Evolutionary conservation across 2,113 vertebrate genomes (phyloP).

Genomic region (Cinclus cinclus): DNA sequence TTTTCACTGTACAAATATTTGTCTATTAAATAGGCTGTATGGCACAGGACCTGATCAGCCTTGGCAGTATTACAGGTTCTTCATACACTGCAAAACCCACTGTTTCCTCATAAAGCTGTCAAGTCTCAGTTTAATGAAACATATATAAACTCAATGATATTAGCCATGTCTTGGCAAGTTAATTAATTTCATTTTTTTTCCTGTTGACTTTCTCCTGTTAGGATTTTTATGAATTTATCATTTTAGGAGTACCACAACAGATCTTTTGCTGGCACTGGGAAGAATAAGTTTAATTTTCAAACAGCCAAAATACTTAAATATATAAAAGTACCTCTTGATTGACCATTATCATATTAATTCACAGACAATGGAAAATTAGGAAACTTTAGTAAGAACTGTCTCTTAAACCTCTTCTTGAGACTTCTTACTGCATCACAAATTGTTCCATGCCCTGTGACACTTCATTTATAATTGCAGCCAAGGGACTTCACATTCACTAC

Average conservation of each 20-base stretch:
- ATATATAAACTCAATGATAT: constrained; percentile 78
- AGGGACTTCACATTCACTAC: neutral
- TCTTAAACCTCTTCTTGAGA: neutral
- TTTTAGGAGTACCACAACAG: constrained; percentile 52
- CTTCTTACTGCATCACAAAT: neutral
- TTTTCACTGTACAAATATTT: constrained; percentile 84
- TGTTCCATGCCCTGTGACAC: neutral
- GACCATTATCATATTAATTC: constrained; percentile 9
- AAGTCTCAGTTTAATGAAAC: constrained; percentile 79
- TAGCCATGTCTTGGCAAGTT: constrained; percentile 73
- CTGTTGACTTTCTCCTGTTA: constrained; percentile 58
- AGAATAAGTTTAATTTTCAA: constrained; percentile 71
- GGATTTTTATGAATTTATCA: constrained; percentile 64
- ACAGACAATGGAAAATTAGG: neutral
- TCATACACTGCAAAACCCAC: constrained; percentile 77
- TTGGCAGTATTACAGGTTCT: constrained; percentile 80
- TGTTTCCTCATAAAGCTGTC: constrained; percentile 85
- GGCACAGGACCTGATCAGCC: constrained; percentile 74
- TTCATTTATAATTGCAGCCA: neutral
- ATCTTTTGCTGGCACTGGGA: constrained; percentile 28
- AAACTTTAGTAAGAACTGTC: constrained; percentile 5
- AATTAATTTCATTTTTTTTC: constrained; percentile 75
- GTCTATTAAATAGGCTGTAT: constrained; percentile 78
- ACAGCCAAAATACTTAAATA: constrained; percentile 56
- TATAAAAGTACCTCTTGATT: constrained; percentile 48